Percentiles rank a stretch among this genome's conserved stretches.
phyloP scores from a whole-genome alignment of 2,113 vertebrate species.

The Calonectris borealis region DNA sequence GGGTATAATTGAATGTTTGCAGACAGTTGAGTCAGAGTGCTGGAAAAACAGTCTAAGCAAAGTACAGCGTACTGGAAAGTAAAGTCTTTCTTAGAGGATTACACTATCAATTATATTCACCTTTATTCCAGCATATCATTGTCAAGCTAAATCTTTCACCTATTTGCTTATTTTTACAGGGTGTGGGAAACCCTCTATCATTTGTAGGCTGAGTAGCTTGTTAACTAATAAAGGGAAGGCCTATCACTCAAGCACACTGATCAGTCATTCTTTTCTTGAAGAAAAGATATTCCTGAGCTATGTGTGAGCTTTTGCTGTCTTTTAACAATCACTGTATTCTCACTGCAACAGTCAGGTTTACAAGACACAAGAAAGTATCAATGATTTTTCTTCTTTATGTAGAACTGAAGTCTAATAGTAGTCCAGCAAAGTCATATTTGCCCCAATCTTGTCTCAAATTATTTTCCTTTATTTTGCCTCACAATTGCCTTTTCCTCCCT shows the following conservation, averaged over 20 bases:
- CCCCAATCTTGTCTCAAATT: not conserved
- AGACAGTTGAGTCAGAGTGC: constrained; percentile 46
- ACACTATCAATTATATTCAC: not conserved
- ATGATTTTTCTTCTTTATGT: not conserved
- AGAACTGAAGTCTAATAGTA: not conserved
- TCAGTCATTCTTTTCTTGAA: not conserved
- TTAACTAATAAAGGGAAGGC: not conserved
- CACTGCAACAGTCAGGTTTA: not conserved
- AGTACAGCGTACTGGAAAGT: not conserved
- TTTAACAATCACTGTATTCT: not conserved
- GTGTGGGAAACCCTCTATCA: not conserved
- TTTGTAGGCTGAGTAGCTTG: not conserved
- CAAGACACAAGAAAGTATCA: not conserved
- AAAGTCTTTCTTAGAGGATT: constrained; percentile 3
- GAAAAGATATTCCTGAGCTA: not conserved
- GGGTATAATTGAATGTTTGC: constrained; percentile 59
- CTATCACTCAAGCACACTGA: not conserved
- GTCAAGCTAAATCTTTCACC: not conserved
- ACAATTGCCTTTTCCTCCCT: not conserved
- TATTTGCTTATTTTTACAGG: not conserved
- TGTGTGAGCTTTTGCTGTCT: not conserved
- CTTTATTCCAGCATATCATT: not conserved
- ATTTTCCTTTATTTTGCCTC: not conserved
- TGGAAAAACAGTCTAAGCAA: constrained; percentile 39
- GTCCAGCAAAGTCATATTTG: not conserved